These are phyloP conservation scores for Pampusana beccarii DNA, from an alignment of 2,113 vertebrate genomes.

Conservation along the genomic window DNA sequence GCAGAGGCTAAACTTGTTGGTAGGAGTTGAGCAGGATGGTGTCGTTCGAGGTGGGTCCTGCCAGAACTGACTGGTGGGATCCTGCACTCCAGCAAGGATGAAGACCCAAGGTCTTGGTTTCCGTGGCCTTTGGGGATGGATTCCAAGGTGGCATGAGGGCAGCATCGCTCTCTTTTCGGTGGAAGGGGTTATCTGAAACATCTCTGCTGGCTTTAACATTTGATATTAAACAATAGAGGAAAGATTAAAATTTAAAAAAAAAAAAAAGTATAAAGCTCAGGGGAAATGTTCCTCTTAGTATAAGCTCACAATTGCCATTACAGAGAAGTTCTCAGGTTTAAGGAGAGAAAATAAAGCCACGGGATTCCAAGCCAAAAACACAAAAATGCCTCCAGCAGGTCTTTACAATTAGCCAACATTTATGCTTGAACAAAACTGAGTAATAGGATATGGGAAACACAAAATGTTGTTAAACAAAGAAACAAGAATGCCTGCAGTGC, in stretches of 20 bases:
- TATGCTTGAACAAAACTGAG: background rate
- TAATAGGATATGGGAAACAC: background rate
- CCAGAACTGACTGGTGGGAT: background rate
- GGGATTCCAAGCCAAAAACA: background rate
- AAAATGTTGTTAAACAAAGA: background rate
- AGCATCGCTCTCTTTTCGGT: accelerated
- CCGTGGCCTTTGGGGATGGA: background rate
- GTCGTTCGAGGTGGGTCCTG: background rate
- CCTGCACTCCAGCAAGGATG: background rate
- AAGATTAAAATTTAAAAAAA: background rate
- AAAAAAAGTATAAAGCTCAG: background rate
- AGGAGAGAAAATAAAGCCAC: background rate
- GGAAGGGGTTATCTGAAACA: background rate
- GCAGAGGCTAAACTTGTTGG: background rate
- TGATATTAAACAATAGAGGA: background rate
- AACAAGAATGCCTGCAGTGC: background rate
- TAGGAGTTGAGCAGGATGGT: background rate
- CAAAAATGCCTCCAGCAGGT: background rate
- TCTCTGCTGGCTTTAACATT: background rate
- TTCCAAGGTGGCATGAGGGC: background rate
- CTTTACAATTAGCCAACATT: background rate
- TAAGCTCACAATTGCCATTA: background rate
- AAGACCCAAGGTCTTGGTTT: background rate
- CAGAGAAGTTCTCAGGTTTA: background rate
- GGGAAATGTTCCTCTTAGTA: background rate